Base-by-base conservation (phyloP, 2,113 vertebrate genomes). In the Pluvialis apricaria region DNA sequence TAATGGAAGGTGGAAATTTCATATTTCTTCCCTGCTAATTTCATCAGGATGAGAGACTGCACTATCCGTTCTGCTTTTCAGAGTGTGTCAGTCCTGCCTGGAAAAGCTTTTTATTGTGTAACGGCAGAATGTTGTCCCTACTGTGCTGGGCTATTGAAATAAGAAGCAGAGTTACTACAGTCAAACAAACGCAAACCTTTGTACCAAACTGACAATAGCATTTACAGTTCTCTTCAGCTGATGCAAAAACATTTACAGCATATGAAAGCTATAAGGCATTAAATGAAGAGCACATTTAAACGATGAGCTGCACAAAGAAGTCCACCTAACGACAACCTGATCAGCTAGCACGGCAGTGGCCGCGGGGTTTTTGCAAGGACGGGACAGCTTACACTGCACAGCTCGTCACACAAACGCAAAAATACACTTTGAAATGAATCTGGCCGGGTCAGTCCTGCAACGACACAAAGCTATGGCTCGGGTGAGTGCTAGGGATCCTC, bases 21-120 rank as follows among this genome's bases (percentile, higher is more conserved):
- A 44, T 92, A 93, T 97, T 93, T 93, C 88, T 97, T 86, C 71
- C 87, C 95, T 95, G 91, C 86, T 97, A 97, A 97, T 97, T 97
- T 97, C 91, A 95, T 96, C 94, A 95, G 91, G 88, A 90, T 92
- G 75, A 72, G 75, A 72, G 65, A 57, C 62, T 83, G 49, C 32
- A 52, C 54, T 96, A 86, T 91, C 85, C 42, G 82, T 96, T 97
- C 94, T 97, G 93, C 93, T 95, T 93, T 96, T 97, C 86, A 97
- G 88, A 96, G 70, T 96, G 92, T 93, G 85, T 93, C 88, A 84
- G 88, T 85, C 57, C 85, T 96, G 94, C 71, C 86, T 96, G 94
- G 91, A 95, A 97, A 91, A 92, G 71, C 72, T 91, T 97, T 96
- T 93, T 90, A 92, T 93, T 97, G 86, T 89, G 75, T 93, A 95